A percentile compares a stretch with the other conserved stretches of the same genome.
Conservation (phyloP, 2,113 vertebrate genomes). For the Mugil cephalus region DNA sequence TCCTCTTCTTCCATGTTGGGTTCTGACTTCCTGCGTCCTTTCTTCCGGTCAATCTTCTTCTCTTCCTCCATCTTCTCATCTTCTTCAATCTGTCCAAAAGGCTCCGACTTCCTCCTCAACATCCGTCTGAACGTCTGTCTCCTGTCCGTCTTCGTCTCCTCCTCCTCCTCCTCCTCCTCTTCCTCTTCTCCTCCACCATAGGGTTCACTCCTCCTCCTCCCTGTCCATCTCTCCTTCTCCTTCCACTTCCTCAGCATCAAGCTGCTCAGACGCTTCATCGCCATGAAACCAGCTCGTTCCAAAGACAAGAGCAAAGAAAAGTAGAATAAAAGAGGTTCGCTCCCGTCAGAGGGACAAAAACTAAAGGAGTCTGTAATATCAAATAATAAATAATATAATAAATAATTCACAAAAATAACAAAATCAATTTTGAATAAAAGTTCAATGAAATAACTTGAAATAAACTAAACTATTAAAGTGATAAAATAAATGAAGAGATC, state of each 20-base stretch:
- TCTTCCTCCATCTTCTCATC: conserved; percentile 3
- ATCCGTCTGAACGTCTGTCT: conserved; percentile 11
- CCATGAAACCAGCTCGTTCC: background rate
- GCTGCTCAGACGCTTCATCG: conserved; percentile 63
- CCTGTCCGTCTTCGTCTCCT: conserved; percentile 25
- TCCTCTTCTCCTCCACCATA: conserved; percentile 26
- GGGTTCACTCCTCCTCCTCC: conserved; percentile 59
- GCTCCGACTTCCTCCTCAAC: conserved; percentile 64
- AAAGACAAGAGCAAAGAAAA: background rate
- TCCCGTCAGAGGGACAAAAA: too few relatives aligned
- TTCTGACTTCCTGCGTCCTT: conserved; percentile 30
- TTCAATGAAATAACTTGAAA: too few relatives aligned
- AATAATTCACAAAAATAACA: too few relatives aligned
- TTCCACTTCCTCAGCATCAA: conserved; percentile 58
- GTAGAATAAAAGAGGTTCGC: too few relatives aligned
- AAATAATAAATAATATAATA: too few relatives aligned
- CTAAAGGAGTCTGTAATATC: too few relatives aligned
- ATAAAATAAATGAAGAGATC: too few relatives aligned
- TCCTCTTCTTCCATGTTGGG: conserved; percentile 22
- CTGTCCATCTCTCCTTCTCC: conserved; percentile 57
- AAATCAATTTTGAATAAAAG: too few relatives aligned
- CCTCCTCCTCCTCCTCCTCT: conserved; percentile 17
- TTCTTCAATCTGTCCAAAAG: conserved; percentile 18
- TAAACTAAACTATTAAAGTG: too few relatives aligned
- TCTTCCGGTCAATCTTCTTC: conserved; percentile 9